These are phyloP conservation scores for Oconnorella tubifera DNA, from an alignment of 2,888 invertebrate genomes.

Conservation along the genomic window DNA sequence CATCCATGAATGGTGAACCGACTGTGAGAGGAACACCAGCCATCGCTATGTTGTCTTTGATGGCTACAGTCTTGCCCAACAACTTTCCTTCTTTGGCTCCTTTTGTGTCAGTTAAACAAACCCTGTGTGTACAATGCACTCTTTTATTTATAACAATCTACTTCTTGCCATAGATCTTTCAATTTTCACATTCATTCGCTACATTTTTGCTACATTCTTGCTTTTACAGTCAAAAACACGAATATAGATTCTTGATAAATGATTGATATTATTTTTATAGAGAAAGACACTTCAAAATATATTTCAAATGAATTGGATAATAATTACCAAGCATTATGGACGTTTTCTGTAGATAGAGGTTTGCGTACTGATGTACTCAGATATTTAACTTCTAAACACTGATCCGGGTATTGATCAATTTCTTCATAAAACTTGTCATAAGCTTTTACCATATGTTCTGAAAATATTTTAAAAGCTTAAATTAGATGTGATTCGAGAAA, in stretches of 20 bases:
- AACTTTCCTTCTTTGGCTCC: constrained; percentile 43
- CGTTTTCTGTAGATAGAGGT: constrained; percentile 37
- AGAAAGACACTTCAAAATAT: background rate
- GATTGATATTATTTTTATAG: background rate
- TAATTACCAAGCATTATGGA: constrained; percentile 40
- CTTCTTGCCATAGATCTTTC: too few relatives aligned
- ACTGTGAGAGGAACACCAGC: constrained; percentile 51
- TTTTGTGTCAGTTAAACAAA: constrained; percentile 42
- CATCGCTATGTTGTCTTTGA: constrained; percentile 48
- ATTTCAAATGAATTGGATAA: background rate
- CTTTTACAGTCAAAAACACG: too few relatives aligned
- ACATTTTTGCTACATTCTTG: too few relatives aligned
- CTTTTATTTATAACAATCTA: too few relatives aligned
- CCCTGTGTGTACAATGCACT: constrained; percentile 35
- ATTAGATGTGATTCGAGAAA: too few relatives aligned
- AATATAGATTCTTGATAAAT: too few relatives aligned
- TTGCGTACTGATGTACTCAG: constrained; percentile 37
- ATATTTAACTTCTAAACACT: constrained; percentile 31
- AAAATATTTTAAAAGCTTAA: too few relatives aligned
- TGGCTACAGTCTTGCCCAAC: constrained; percentile 43
- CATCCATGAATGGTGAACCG: constrained; percentile 42
- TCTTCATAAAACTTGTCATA: background rate
- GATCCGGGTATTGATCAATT: constrained; percentile 14
- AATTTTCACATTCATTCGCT: too few relatives aligned
- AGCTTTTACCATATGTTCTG: background rate